phyloP scores from a whole-genome alignment of 2,888 invertebrate genomes.

The Chymomyza caudatula region DNA sequence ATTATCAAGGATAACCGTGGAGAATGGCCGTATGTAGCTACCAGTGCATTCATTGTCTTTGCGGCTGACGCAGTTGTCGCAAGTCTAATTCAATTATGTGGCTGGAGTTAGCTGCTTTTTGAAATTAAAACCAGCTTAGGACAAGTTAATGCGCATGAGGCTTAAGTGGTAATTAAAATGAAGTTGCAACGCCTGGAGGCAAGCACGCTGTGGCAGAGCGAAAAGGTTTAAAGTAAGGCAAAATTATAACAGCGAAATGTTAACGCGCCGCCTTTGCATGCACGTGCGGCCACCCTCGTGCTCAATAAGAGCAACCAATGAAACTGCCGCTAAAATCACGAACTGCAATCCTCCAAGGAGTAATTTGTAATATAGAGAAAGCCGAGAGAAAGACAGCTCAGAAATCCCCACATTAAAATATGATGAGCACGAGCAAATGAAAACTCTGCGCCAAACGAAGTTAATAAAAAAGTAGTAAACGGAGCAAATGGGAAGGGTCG shows the following conservation, averaged over 20 bases:
- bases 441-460: conserved; percentile 44
- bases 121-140: conserved; percentile 72
- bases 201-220: conserved; percentile 21
- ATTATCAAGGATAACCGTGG: conserved; percentile 63
- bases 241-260: neutral
- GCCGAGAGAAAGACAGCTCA: conserved; percentile 55
- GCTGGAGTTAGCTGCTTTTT: conserved; percentile 8
- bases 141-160: conserved; percentile 65
- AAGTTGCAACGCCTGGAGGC: conserved; percentile 45
- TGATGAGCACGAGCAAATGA: conserved; percentile 56
- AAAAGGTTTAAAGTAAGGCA: conserved; percentile 18
- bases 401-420: conserved; percentile 69
- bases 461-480: conserved; percentile 69
- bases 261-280: neutral
- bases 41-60: conserved; percentile 4
- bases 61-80: conserved; percentile 19
- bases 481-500: conserved; percentile 7
- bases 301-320: conserved; percentile 32
- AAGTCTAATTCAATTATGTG: conserved; percentile 64
- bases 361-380: conserved; percentile 67
- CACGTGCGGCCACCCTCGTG: neutral
- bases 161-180: conserved; percentile 70
- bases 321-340: conserved; percentile 63
- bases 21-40: conserved; percentile 18
- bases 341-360: conserved; percentile 67